Base-by-base conservation (phyloP, 1,140 invertebrate species). In the Bactericera cockerelli region DNA sequence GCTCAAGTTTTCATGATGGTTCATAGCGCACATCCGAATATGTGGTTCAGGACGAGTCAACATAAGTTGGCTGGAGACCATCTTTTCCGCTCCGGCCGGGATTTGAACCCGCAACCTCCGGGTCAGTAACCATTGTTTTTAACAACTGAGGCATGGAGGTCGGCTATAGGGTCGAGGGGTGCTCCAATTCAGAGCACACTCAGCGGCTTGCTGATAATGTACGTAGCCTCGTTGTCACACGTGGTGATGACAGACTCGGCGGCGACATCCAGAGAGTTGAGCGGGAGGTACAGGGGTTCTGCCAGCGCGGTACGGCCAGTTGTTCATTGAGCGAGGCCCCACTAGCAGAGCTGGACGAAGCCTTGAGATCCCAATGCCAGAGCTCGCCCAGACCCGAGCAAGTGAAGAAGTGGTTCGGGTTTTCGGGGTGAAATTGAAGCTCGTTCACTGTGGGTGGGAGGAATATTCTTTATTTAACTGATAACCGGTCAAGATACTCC, bases 371-470 rank as follows among this genome's bases (percentile, higher is more conserved):
- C 42, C 42, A 49, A n/a, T 49, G 42, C 42, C 42, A 49, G 3
- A 49, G 42, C 22, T 49, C 42, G 22, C 42, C 42, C 42, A 49
- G n/a, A 10, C 8, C 19, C 22, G 42, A 19, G n/a, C 42, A 49
- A n/a, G 42, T 49, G 42, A 49, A 49, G 42, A 49, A 49, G 19
- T 49, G 42, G 22, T 49, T 49, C 3, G 42, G 42, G 22, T 49
- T 49, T n/a, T 49, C 42, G 3, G 42, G 42, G 22, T 49, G 42
- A 49, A 49, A 49, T 49, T 49, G n/a, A n/a, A 49, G 42, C 22
- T 49, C 42, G 42, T 16, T 49, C n/a, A 22, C 42, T 49, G 42
- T 10, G n/a, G 19, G 19, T 49, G 42, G 22, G 22, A 16, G 42
- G 22, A 49, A 36, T 36, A n/a, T n/a, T n/a, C n/a, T n/a, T n/a